Evolutionary conservation across 2,888 invertebrate genomes (phyloP), one percentile per base, ranked within the genome.

Genomic region (Tuta absoluta): DNA sequence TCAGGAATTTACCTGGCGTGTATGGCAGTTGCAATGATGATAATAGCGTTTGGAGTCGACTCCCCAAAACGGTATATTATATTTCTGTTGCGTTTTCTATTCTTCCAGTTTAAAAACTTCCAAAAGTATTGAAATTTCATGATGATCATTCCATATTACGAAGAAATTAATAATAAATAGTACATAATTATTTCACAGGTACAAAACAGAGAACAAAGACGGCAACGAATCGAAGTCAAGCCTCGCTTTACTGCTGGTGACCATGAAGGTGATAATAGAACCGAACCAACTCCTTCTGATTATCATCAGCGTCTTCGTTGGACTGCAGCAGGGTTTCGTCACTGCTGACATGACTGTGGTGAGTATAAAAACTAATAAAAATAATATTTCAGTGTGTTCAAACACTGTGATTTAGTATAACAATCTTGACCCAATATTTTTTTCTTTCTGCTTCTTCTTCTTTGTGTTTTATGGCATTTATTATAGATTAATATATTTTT

Each of bases 311-410:
- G 87, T 95, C 58, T 95, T 94, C 87, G 92, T 94, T 45, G 95
- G 95, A 0, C 80, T 94, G 66, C 94, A 95, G 73, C 95, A 95
- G 78, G 95, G 94, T 0, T 95, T 94, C 81, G 91, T 94, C 58
- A 92, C 93, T 0, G 94, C 94, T 57, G 92, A 92, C 67, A 91
- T 90, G 14, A 92, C 91, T 56, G 88, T 90, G 66, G 92, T 92
- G 72, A 58, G 45, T 17, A 49, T 4, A 45, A 7, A 45, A 17
- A 11, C 21, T 21, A 8, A 5, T 8, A 49, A n/a, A 45, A 7
- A 45, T 45, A 11, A 49, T 21, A 8, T 19, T 8, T 21, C 21
- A 21, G n/a, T 4, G 2, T 45, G 7, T 11, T 37, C 12, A 37
- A 37, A 37, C 12, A 37, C n/a, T n/a, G n/a, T n/a, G n/a, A n/a